phyloP scores from a whole-genome alignment of 1,140 invertebrate genomes.

The Lasioglossum albipes region DNA sequence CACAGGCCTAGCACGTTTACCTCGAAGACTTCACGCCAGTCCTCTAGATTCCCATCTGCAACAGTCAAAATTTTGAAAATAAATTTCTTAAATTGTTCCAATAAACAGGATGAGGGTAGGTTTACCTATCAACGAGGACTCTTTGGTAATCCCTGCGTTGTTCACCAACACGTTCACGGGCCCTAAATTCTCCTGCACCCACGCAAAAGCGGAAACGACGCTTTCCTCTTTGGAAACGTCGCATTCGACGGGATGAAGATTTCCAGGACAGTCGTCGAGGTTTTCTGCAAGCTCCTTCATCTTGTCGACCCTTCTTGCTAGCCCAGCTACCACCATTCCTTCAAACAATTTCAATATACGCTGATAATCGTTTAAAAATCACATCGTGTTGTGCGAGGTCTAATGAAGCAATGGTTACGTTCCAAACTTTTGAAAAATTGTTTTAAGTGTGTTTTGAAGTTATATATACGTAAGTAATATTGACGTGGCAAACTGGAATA shows the following conservation, averaged over 20 bases:
- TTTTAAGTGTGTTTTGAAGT: no score
- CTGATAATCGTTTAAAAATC: no score
- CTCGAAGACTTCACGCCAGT: constrained; percentile 73
- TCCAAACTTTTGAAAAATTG: no score
- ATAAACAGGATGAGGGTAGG: no score
- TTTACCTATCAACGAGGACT: constrained; percentile 64
- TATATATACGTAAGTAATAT: no score
- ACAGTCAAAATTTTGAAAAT: no score
- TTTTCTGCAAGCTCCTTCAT: constrained; percentile 71
- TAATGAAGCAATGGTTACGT: no score
- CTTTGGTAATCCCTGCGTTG: constrained; percentile 82
- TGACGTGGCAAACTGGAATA: no score
- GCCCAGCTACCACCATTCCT: constrained; percentile 83
- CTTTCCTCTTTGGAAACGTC: constrained; percentile 84
- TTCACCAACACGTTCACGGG: constrained; percentile 85
- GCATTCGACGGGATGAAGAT: constrained; percentile 79
- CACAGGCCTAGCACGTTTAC: constrained; percentile 82
- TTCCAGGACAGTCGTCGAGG: constrained; percentile 59
- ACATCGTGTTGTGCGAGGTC: no score
- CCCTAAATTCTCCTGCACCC: constrained; percentile 82
- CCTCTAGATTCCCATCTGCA: constrained; percentile 69
- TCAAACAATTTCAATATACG: not conserved
- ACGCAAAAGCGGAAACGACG: constrained; percentile 82
- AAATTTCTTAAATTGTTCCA: no score
- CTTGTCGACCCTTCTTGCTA: constrained; percentile 80